Base-by-base conservation (phyloP, 2,797 vertebrate species). In the Phalanger gymnotis region DNA sequence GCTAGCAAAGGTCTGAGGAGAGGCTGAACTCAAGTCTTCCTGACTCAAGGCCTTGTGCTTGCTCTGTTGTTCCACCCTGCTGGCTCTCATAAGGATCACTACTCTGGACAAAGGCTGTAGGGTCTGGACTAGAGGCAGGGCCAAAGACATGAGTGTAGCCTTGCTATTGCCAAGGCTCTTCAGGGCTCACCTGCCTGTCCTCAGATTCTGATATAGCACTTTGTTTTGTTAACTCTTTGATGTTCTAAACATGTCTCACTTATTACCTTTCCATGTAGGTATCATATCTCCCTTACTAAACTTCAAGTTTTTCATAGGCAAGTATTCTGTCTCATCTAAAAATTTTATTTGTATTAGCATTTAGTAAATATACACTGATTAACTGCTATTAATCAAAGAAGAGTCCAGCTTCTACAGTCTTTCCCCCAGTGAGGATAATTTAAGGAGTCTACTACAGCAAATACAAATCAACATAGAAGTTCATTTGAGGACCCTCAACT, bases 401-500 rank as follows among this genome's bases (percentile, higher is more conserved):
- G 14, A 81, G 40, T 89, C 96, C 92, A 92, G 31, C 92, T 54
- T 92, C 54, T 96, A 56, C 53, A 94, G n/a, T 96, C 96, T 94
- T 96, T 19, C 91, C 54, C 14, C 54, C 14, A 93, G 91, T 95
- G 61, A 93, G 90, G 87, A 61, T 96, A 40, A 94, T 95, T 97
- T 95, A 92, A 98, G 97, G 92, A 93, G 54, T 95, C 91, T 95
- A 93, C 95, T 87, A 94, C 96, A 95, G 94, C 47, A 98, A 98
- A 96, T 94, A 58, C 0, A 89, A 98, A 97, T 97, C 96, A 97
- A 98, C 96, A 96, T 95, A 56, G 90, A 7, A 40, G 98, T 98
- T 98, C 98, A 98, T 93, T 96, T 96, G 91, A 99, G 98, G 98
- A 98, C 97, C 98, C 66, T 92, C 94, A 93, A 94, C 66, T 97